phyloP scores from a whole-genome alignment of 2,888 invertebrate genomes.

The Vandiemenella viatica region DNA sequence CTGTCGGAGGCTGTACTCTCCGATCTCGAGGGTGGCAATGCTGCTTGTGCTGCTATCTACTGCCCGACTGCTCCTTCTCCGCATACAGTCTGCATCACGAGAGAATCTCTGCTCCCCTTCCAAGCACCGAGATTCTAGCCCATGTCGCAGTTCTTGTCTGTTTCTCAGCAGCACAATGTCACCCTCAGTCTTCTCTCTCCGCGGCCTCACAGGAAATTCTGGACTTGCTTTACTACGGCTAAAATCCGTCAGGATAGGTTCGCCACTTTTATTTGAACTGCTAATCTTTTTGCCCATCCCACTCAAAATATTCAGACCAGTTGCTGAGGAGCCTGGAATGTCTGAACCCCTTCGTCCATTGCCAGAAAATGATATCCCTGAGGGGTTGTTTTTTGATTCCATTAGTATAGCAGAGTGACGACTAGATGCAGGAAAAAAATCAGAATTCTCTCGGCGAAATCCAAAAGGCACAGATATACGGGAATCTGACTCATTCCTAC shows the following conservation, averaged over 20 bases:
- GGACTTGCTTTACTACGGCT: slow-evolving; percentile 39
- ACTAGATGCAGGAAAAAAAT: slow-evolving; percentile 59
- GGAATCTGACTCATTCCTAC: slow-evolving; percentile 58
- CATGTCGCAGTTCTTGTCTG: slow-evolving; percentile 32
- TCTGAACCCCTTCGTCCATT: slow-evolving; percentile 21
- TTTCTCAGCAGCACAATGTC: slow-evolving; percentile 65
- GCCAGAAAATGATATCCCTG: background rate
- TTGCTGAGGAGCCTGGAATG: slow-evolving; percentile 13
- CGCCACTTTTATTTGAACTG: slow-evolving; percentile 29
- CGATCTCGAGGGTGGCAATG: background rate
- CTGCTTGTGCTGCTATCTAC: slow-evolving; percentile 3
- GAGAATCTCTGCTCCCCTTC: slow-evolving; percentile 32
- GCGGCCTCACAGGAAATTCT: slow-evolving; percentile 40
- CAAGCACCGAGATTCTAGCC: slow-evolving; percentile 31
- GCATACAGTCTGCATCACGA: slow-evolving; percentile 29
- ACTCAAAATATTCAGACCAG: slow-evolving; percentile 4
- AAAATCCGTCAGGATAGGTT: slow-evolving; percentile 57
- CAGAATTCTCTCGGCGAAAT: slow-evolving; percentile 70
- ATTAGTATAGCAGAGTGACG: slow-evolving; percentile 59
- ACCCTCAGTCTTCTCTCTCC: slow-evolving; percentile 79
- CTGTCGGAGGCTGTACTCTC: slow-evolving; percentile 12
- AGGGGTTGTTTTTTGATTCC: slow-evolving; percentile 35
- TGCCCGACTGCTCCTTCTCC: slow-evolving; percentile 25
- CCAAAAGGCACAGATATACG: slow-evolving; percentile 53
- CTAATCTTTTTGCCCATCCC: slow-evolving; percentile 29